A percentile compares a stretch with the other conserved stretches of the same genome.
Conservation (phyloP, 2,797 vertebrate genomes). For the Mionectes olivaceus region DNA sequence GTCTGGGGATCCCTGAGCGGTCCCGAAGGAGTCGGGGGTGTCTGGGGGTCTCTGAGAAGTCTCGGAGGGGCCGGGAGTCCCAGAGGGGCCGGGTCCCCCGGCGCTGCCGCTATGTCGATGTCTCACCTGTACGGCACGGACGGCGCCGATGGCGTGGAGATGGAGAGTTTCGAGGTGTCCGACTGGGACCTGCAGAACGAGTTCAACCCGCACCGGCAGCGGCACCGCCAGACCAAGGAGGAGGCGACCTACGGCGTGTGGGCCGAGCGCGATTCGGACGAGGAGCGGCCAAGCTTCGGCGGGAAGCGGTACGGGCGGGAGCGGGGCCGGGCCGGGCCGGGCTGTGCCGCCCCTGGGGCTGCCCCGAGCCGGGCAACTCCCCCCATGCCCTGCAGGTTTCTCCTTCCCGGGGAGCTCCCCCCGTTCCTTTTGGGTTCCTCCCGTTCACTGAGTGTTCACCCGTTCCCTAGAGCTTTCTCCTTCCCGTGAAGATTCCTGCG, state of each 20-base stretch:
- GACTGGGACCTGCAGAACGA: constrained; percentile 98
- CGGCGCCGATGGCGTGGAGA: constrained; percentile 91
- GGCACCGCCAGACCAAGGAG: constrained; percentile 92
- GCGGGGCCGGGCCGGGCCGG: neutral
- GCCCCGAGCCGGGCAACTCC: neutral
- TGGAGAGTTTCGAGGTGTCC: constrained; percentile 95
- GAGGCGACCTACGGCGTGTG: constrained; percentile 96
- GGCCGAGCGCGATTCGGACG: constrained; percentile 94
- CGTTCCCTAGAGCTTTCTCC: no score
- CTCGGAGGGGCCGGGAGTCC: no score
- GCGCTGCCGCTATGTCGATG: constrained; percentile 86
- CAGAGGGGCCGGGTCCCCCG: no score
- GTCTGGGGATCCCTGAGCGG: rapidly evolving
- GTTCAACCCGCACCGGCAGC: constrained; percentile 94
- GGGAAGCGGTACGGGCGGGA: constrained; percentile 86
- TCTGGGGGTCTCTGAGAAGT: rapidly evolving
- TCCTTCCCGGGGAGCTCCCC: neutral
- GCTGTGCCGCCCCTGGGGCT: neutral
- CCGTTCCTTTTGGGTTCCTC: neutral
- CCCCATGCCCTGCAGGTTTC: neutral
- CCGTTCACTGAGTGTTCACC: neutral
- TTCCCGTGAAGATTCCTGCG: neutral
- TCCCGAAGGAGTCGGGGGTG: no score
- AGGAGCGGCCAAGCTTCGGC: constrained; percentile 94
- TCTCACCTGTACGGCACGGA: constrained; percentile 92